A percentile compares a stretch with the other conserved stretches of the same genome.
Conservation (phyloP, 2,113 vertebrate genomes). For the Cyanoliseus patagonus region DNA sequence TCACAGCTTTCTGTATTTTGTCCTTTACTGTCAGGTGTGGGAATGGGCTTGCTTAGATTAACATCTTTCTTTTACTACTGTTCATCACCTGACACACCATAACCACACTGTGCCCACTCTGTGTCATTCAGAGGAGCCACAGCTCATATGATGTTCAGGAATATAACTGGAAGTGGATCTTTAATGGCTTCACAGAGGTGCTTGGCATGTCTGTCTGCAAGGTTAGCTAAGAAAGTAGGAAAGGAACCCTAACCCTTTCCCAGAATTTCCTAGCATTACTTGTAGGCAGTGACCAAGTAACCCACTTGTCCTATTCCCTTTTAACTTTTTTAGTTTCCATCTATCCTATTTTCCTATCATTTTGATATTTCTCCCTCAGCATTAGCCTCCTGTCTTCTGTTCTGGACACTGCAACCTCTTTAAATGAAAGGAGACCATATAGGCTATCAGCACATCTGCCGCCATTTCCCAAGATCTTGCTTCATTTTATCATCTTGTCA, state of each 20-base stretch:
- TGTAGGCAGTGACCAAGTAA: not conserved
- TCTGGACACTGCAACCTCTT: not conserved
- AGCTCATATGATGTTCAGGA: not conserved
- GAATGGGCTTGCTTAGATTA: not conserved
- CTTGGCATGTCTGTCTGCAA: not conserved
- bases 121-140: not conserved
- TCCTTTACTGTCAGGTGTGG: not conserved
- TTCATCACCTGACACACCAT: accelerated
- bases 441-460: not conserved
- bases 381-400: not conserved
- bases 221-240: not conserved
- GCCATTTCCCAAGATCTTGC: not conserved
- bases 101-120: not conserved
- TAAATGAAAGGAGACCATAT: not conserved
- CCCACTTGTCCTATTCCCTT: not conserved
- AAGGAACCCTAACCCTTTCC: not conserved
- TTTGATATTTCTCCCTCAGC: not conserved
- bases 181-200: not conserved
- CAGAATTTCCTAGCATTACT: not conserved
- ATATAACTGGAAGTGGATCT: not conserved
- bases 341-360: not conserved
- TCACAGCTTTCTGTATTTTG: not conserved
- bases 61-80: too few species aligned
- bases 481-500: not conserved
- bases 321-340: not conserved